phyloP scores from a whole-genome alignment of 2,113 vertebrate genomes.

The Spilogale gracilis region DNA sequence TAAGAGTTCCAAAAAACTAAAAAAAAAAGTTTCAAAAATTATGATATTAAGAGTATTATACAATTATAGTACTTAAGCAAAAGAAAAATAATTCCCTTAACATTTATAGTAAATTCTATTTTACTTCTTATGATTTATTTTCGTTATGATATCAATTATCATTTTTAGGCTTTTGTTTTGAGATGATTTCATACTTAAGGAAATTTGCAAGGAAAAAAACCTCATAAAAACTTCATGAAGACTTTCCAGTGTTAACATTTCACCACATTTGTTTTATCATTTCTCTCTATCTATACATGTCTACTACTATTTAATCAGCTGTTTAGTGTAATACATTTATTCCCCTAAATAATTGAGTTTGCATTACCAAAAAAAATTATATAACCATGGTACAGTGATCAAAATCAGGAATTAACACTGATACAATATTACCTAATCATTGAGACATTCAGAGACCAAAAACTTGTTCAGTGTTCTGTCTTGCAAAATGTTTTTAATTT shows the following conservation, averaged over 20 bases:
- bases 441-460: background rate
- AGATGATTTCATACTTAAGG: background rate
- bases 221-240: background rate
- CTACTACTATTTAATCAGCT: background rate
- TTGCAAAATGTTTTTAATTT: background rate
- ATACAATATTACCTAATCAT: background rate
- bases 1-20: background rate
- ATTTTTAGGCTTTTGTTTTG: constrained; percentile 1
- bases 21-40: background rate
- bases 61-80: background rate
- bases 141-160: background rate
- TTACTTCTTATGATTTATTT: background rate
- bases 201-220: background rate
- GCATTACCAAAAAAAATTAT: background rate
- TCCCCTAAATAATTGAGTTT: background rate
- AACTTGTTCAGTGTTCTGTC: background rate
- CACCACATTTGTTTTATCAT: background rate
- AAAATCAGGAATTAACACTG: background rate
- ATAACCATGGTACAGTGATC: background rate
- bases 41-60: background rate
- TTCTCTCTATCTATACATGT: background rate
- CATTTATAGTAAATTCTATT: background rate
- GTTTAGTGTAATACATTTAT: fast-evolving
- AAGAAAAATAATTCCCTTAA: background rate
- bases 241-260: background rate